A percentile compares a stretch with the other conserved stretches of the same genome.
These are phyloP conservation scores for Chymomyza caudatula DNA, from an alignment of 2,888 invertebrate species.

Conservation along the genomic window DNA sequence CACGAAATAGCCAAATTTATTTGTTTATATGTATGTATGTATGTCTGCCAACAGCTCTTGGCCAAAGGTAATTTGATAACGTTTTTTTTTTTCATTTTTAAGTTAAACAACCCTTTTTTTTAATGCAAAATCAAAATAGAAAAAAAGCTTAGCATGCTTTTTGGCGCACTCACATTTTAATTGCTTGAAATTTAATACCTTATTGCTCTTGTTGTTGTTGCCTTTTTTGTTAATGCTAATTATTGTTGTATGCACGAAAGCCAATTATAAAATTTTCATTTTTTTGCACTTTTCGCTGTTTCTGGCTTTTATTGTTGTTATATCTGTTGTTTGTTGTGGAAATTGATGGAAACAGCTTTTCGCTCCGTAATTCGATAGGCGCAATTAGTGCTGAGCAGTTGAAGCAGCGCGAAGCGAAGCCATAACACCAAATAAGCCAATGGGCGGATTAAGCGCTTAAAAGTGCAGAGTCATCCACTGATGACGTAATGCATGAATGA, in stretches of 20 bases:
- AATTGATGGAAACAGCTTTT: constrained; percentile 49
- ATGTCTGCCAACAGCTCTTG: constrained; percentile 23
- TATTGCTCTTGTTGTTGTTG: constrained; percentile 28
- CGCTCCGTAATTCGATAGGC: constrained; percentile 64
- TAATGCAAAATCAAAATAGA: neutral
- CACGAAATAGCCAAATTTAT: constrained; percentile 60
- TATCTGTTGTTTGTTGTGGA: constrained; percentile 6
- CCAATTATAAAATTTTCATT: constrained; percentile 62
- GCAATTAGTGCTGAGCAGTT: constrained; percentile 54
- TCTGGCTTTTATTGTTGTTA: neutral
- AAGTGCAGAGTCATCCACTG: neutral
- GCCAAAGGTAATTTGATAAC: constrained; percentile 48
- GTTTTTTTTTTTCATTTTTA: constrained; percentile 9
- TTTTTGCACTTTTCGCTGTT: constrained; percentile 52
- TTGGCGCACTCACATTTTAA: constrained; percentile 53
- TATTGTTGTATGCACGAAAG: constrained; percentile 57
- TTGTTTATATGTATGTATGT: constrained; percentile 47
- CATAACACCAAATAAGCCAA: neutral
- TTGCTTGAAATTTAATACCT: constrained; percentile 72
- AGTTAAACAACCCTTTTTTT: constrained; percentile 35
- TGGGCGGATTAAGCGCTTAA: neutral
- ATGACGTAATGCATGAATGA: neutral
- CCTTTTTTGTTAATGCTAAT: constrained; percentile 59
- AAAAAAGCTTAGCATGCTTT: constrained; percentile 50
- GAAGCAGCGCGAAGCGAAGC: neutral